These are phyloP conservation scores for Silurus aristotelis DNA, from an alignment of 2,797 vertebrate species.

Conservation along the genomic window DNA sequence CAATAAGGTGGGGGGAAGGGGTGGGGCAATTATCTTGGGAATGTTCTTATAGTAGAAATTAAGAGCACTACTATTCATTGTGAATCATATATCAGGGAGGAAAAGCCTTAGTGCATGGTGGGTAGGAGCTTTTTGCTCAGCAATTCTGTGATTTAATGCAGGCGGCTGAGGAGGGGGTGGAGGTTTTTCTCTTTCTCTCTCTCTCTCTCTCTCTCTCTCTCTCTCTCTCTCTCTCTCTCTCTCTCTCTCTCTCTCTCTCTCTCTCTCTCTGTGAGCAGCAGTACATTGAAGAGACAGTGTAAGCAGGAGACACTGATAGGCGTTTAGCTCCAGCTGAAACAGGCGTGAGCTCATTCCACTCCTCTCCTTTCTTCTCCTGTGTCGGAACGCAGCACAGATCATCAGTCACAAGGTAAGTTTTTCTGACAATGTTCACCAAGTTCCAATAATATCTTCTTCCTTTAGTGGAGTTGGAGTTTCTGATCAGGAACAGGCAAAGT, in stretches of 20 bases:
- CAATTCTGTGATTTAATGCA: slow-evolving; percentile 45
- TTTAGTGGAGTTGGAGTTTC: slow-evolving; percentile 5
- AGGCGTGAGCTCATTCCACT: background rate
- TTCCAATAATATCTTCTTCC: background rate
- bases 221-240: slow-evolving; percentile 17
- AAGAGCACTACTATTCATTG: background rate
- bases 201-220: slow-evolving; percentile 23
- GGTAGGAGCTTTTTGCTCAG: slow-evolving; percentile 39
- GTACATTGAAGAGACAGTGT: slow-evolving; percentile 44
- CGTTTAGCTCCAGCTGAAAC: slow-evolving; percentile 28
- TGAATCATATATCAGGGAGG: slow-evolving; percentile 10
- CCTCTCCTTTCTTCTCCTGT: slow-evolving; percentile 2
- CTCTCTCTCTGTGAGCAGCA: slow-evolving; percentile 43
- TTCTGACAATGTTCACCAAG: background rate
- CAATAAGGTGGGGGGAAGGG: too few species aligned
- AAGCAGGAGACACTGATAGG: slow-evolving; percentile 25
- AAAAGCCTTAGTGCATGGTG: slow-evolving; percentile 16
- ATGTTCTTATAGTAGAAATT: slow-evolving; percentile 3
- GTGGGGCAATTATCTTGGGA: background rate
- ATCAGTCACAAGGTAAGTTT: slow-evolving; percentile 40
- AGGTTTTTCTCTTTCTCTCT: slow-evolving; percentile 41
- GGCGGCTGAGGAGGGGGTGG: slow-evolving; percentile 40
- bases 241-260: slow-evolving; percentile 1
- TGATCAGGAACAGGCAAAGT: background rate
- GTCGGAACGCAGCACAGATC: slow-evolving; percentile 16